Percentiles rank a stretch among this genome's conserved stretches.
Evolutionary conservation across 1,140 invertebrate species (phyloP).

Genomic region (Drosophila chauvacae): DNA sequence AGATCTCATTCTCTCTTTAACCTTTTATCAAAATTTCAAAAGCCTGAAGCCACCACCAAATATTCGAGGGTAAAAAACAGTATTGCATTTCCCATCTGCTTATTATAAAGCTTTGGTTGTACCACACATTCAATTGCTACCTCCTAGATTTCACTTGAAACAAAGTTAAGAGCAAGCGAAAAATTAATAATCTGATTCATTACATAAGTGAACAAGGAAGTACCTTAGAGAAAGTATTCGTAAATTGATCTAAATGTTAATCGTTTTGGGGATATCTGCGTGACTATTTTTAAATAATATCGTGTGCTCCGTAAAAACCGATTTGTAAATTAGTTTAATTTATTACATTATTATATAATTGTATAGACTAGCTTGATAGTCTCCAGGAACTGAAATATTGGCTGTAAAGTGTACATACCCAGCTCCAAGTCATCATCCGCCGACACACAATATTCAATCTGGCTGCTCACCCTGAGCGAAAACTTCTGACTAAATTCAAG

Average conservation of each 20-base stretch:
- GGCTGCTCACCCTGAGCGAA: slow-evolving; percentile 50
- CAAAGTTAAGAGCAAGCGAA: no score
- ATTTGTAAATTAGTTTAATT: not conserved
- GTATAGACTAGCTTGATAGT: not conserved
- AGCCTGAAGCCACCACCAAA: no score
- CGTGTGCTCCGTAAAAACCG: not conserved
- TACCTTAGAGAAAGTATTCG: no score
- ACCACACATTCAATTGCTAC: not conserved
- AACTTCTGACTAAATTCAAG: slow-evolving; percentile 54
- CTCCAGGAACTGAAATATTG: not conserved
- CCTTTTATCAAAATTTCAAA: no score
- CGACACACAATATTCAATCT: slow-evolving; percentile 73
- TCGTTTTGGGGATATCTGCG: not conserved
- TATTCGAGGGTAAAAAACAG: not conserved
- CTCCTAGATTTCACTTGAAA: not conserved
- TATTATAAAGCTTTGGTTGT: not conserved
- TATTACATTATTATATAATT: not conserved
- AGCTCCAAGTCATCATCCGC: slow-evolving; percentile 34
- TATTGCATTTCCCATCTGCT: not conserved
- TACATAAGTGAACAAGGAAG: no score
- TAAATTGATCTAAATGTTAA: no score
- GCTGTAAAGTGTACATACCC: slow-evolving; percentile 39
- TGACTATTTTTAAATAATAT: not conserved
- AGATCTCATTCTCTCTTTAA: no score
- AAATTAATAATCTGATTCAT: no score